Conservation (phyloP, 2,888 invertebrate genomes). For the Diarsia mendica region DNA sequence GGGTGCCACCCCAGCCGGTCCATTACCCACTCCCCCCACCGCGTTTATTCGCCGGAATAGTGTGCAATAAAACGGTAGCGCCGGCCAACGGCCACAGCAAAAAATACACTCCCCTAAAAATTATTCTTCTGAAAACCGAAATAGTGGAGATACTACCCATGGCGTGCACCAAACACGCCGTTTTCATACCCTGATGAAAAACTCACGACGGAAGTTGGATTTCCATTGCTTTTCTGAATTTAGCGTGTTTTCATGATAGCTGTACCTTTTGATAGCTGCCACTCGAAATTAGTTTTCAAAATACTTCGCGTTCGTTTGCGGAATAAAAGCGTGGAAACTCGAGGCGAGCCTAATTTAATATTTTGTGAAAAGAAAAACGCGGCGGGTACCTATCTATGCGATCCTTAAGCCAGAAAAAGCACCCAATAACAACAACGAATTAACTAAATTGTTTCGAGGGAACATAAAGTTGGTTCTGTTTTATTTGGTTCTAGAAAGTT, state of each 20-base stretch:
- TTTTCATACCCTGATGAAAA: slow-evolving; percentile 64
- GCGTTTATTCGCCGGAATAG: slow-evolving; percentile 88
- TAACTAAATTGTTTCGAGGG: slow-evolving; percentile 50
- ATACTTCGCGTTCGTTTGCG: slow-evolving; percentile 46
- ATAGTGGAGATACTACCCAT: slow-evolving; percentile 63
- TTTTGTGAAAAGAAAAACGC: slow-evolving; percentile 46
- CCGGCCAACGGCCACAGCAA: slow-evolving; percentile 83
- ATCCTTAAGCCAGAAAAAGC: slow-evolving; percentile 27
- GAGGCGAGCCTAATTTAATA: slow-evolving; percentile 44
- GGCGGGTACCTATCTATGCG: slow-evolving; percentile 1
- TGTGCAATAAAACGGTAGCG: slow-evolving; percentile 88
- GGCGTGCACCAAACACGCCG: slow-evolving; percentile 50
- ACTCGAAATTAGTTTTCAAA: slow-evolving; percentile 60
- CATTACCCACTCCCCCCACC: slow-evolving; percentile 81
- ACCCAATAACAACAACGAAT: slow-evolving; percentile 40
- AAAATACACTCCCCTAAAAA: slow-evolving; percentile 83
- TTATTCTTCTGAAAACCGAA: slow-evolving; percentile 81
- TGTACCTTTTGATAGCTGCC: slow-evolving; percentile 62
- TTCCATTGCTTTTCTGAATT: slow-evolving; percentile 71
- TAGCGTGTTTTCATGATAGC: slow-evolving; percentile 69
- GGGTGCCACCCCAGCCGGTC: slow-evolving; percentile 72
- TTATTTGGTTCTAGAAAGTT: slow-evolving; percentile 70
- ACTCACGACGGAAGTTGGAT: slow-evolving; percentile 60
- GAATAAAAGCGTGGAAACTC: slow-evolving; percentile 47
- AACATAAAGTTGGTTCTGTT: slow-evolving; percentile 52